Evolutionary conservation across 2,797 vertebrate species (phyloP).

Genomic region (Falco novaeseelandiae): DNA sequence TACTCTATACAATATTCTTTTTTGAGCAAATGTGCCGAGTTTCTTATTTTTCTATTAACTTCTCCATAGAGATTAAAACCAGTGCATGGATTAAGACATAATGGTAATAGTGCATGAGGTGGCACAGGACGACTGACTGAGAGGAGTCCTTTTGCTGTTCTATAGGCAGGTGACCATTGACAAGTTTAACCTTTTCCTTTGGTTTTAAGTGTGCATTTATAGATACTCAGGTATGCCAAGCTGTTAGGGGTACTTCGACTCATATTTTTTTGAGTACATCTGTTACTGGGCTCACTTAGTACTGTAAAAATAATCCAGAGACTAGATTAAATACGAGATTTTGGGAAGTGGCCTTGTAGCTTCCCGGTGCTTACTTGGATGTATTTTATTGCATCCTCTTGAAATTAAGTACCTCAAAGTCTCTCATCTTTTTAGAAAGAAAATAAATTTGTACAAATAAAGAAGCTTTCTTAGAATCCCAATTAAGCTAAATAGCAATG

Average conservation of each 20-base stretch:
- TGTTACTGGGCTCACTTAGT: background rate
- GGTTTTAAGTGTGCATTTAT: background rate
- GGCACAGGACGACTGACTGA: background rate
- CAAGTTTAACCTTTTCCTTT: background rate
- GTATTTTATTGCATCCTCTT: background rate
- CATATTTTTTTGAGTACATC: background rate
- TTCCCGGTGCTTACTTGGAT: constrained; percentile 26
- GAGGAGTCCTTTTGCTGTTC: background rate
- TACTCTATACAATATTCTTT: background rate
- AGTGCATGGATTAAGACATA: background rate
- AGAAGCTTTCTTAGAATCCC: background rate
- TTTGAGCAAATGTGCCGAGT: background rate
- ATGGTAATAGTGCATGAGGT: background rate
- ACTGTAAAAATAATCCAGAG: background rate
- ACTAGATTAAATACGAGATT: constrained; percentile 32
- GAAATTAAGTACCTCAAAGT: background rate
- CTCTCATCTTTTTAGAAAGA: background rate
- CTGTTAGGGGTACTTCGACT: background rate
- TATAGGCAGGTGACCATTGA: background rate
- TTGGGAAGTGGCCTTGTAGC: background rate
- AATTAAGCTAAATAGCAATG: background rate
- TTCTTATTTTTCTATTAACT: background rate
- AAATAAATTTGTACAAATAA: background rate
- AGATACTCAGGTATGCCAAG: background rate
- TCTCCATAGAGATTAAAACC: background rate